Conservation (phyloP, 2,888 invertebrate genomes). For the Andrena flavipes region DNA sequence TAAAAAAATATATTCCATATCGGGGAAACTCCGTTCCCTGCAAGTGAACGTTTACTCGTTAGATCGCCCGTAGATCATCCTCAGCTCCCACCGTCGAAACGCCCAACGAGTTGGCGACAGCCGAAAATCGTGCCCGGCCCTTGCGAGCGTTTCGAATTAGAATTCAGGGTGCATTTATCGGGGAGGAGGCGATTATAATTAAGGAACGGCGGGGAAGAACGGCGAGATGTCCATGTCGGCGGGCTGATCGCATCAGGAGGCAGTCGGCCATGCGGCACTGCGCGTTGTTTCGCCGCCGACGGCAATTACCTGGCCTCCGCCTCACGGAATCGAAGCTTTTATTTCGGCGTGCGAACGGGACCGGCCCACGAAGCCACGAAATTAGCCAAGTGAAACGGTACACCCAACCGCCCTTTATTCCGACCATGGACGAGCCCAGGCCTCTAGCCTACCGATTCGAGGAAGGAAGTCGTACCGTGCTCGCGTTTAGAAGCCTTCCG, state of each 20-base stretch:
- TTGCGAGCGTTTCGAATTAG: constrained; percentile 34
- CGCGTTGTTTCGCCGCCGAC: constrained; percentile 38
- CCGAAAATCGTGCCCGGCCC: neutral
- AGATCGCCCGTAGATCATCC: no score
- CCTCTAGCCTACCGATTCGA: constrained; percentile 31
- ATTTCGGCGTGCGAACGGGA: constrained; percentile 66
- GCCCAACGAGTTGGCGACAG: no score
- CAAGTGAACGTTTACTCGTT: no score
- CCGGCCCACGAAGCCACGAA: constrained; percentile 46
- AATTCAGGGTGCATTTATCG: constrained; percentile 38
- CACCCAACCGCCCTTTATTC: constrained; percentile 26
- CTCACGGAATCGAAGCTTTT: constrained; percentile 64
- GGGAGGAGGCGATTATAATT: constrained; percentile 63
- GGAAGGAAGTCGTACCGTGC: constrained; percentile 55
- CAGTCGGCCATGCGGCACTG: constrained; percentile 33
- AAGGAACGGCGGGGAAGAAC: constrained; percentile 25
- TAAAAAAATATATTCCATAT: no score
- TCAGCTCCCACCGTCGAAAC: no score
- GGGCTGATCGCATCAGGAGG: constrained; percentile 44
- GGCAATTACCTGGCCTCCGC: constrained; percentile 63
- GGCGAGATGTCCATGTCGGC: constrained; percentile 16
- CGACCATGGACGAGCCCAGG: constrained; percentile 6
- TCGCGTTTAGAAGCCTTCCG: constrained; percentile 37
- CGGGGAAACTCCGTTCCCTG: no score
- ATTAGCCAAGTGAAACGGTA: constrained; percentile 68